A percentile compares a stretch with the other conserved stretches of the same genome.
These are phyloP conservation scores for Ornithoptera alexandrae DNA, from an alignment of 2,888 invertebrate species.

Conservation along the genomic window DNA sequence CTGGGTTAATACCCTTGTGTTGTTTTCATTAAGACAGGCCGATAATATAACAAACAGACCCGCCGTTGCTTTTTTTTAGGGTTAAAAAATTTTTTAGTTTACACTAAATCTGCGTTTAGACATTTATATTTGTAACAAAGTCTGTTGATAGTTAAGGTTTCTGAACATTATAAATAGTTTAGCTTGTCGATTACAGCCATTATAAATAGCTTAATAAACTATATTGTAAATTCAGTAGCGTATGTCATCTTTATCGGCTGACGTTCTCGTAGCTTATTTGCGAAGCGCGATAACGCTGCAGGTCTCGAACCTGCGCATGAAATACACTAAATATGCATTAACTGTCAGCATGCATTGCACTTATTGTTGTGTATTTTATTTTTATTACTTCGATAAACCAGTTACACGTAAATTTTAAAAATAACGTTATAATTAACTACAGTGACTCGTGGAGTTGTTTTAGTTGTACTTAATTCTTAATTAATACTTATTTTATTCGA, in stretches of 20 bases:
- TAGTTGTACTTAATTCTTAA: too few relatives aligned
- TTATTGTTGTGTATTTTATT: slow-evolving; percentile 32
- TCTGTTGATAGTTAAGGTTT: neutral
- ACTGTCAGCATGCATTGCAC: slow-evolving; percentile 28
- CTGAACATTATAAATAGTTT: slow-evolving; percentile 4
- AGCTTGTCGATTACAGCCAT: too few relatives aligned
- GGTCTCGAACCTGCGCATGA: slow-evolving; percentile 8
- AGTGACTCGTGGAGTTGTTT: too few relatives aligned
- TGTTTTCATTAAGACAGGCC: too few relatives aligned
- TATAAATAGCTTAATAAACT: slow-evolving; percentile 12
- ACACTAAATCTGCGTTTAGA: too few relatives aligned
- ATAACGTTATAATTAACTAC: neutral
- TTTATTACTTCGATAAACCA: slow-evolving; percentile 12
- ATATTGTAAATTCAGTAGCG: slow-evolving; percentile 56
- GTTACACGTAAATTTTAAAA: neutral
- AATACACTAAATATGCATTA: slow-evolving; percentile 23
- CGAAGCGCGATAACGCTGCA: slow-evolving; percentile 13
- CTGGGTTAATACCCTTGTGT: too few relatives aligned
- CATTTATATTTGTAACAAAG: slow-evolving; percentile 4
- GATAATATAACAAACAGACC: too few relatives aligned
- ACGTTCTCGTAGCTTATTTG: slow-evolving; percentile 52
- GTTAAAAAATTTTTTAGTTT: too few relatives aligned
- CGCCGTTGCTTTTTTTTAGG: too few relatives aligned
- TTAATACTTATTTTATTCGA: too few relatives aligned
- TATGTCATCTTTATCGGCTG: slow-evolving; percentile 58